Base-by-base conservation (phyloP, 2,888 invertebrate species). In the Psococerastis gibbosa region DNA sequence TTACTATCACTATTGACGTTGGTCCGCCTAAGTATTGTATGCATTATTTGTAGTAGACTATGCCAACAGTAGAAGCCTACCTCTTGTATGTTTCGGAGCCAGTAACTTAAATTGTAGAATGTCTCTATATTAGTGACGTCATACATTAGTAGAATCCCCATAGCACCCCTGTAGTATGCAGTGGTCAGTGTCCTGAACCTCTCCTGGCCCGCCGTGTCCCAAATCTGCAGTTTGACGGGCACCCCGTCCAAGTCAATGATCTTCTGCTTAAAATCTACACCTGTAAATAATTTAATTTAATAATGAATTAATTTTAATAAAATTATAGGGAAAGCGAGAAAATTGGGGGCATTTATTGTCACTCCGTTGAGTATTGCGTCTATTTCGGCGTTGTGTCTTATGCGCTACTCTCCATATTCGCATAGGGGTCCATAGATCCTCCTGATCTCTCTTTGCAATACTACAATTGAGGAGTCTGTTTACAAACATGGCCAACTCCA, bases 91-190 rank as follows among this genome's bases (percentile, higher is more conserved):
- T 85, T 87, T 59, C 82, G 72, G 48, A 89, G 68, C 89, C 89
- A 89, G 58, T 88, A 88, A 6, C 82, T 78, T 50, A 89, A 67
- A 62, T 87, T 83, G 59, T 85, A 82, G 60, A 87, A 89, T n/a
- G 87, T 85, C 56, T 84, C 83, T 55, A 82, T 65, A 61, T 82
- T 84, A 32, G 88, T 87, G 52, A 87, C 82, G 60, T 89, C 89
- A 59, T 89, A 89, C 74, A 89, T 82, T 17, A 89, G 70, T 38
- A 88, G 69, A 53, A 89, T 85, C 43, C 89, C 89, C 87, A 87
- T 85, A 11, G 87, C 85, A 3, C 85, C 88, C 38, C 87, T 68
- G 61, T 85, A 88, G 62, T 88, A 87, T 3, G 85, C 85, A 9
- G 84, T 84, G 41, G 87, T 87, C 49, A 88, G 64, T 6, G 87